Conservation (phyloP, 2,797 vertebrate genomes). For the Pangasius krempfi region DNA sequence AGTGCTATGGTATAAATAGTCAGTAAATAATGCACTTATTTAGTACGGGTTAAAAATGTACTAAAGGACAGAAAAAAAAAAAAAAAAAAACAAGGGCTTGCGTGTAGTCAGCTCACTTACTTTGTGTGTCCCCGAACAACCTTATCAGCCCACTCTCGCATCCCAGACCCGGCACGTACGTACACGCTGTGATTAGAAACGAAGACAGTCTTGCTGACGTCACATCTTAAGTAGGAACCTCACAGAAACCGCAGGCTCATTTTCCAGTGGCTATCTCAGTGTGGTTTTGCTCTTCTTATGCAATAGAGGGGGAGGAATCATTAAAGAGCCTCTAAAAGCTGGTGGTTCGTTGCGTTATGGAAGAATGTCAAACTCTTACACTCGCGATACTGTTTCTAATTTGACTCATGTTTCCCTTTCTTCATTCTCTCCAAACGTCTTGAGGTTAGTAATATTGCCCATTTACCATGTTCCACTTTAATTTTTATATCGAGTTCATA, state of each 20-base stretch:
- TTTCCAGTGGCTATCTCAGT: constrained; percentile 44
- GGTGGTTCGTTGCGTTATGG: constrained; percentile 47
- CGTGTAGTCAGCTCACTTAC: background rate
- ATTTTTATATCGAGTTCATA: background rate
- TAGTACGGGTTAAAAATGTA: background rate
- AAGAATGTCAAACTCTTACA: constrained; percentile 45
- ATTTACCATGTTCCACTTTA: background rate
- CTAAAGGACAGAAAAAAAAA: background rate
- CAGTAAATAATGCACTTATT: background rate
- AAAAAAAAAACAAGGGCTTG: background rate
- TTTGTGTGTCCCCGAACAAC: background rate
- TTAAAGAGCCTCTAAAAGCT: constrained; percentile 45
- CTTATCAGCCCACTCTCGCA: background rate
- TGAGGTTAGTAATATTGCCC: constrained; percentile 31
- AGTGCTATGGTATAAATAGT: no score
- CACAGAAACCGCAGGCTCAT: constrained; percentile 50
- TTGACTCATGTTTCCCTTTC: constrained; percentile 36
- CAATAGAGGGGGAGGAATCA: constrained; percentile 21
- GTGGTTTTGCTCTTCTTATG: constrained; percentile 31
- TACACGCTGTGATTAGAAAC: constrained; percentile 53
- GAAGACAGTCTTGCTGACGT: constrained; percentile 57
- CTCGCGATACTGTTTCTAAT: constrained; percentile 37
- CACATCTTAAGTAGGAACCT: constrained; percentile 55
- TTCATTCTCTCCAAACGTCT: constrained; percentile 34
- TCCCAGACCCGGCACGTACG: background rate